phyloP scores from a whole-genome alignment of 2,888 invertebrate genomes.

The Apamea monoglypha region DNA sequence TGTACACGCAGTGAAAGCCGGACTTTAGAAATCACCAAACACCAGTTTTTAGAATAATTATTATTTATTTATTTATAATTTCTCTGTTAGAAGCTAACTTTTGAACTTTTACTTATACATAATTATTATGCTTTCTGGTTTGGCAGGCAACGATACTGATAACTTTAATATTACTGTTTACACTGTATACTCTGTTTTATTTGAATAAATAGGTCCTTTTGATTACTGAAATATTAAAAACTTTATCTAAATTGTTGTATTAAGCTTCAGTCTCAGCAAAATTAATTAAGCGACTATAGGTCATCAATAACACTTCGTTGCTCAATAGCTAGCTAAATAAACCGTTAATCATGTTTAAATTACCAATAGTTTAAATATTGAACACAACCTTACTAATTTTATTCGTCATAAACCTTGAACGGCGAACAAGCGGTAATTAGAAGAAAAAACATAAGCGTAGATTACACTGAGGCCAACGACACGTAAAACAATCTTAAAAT shows the following conservation, averaged over 20 bases:
- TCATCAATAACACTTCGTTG: conserved; percentile 34
- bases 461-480: conserved; percentile 40
- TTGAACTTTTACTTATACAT: conserved; percentile 53
- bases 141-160: neutral
- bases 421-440: conserved; percentile 27
- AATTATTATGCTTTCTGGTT: conserved; percentile 25
- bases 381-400: conserved; percentile 32
- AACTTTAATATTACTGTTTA: neutral
- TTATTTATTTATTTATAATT: conserved; percentile 57
- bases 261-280: neutral
- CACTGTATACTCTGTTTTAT: neutral
- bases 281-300: neutral
- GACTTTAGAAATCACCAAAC: conserved; percentile 63
- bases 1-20: conserved; percentile 63
- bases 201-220: neutral
- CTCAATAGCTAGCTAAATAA: conserved; percentile 43
- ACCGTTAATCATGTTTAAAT: conserved; percentile 38
- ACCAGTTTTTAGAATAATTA: conserved; percentile 61
- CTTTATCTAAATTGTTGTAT: conserved; percentile 1
- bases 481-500: conserved; percentile 49
- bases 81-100: conserved; percentile 31
- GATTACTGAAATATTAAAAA: neutral
- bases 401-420: conserved; percentile 53
- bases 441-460: conserved; percentile 10
- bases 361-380: conserved; percentile 45